phyloP scores from a whole-genome alignment of 2,113 vertebrate species.

The Epinephelus cyanopodus region DNA sequence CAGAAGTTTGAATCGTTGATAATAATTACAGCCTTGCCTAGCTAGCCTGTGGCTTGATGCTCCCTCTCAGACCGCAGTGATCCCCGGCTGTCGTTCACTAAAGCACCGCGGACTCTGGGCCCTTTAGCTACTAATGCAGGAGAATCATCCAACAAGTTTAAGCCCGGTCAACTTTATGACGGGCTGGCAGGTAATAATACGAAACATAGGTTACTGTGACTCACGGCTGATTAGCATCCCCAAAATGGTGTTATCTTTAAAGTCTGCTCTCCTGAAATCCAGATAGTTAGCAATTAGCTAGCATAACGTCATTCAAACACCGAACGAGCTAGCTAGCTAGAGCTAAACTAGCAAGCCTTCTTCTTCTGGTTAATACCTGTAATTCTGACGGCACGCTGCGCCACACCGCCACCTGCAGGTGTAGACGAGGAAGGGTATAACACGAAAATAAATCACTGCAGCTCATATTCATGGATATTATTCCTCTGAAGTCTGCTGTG shows the following conservation, averaged over 20 bases:
- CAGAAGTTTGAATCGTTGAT: background rate
- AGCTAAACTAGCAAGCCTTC: slow-evolving; percentile 35
- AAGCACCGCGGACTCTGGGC: slow-evolving; percentile 67
- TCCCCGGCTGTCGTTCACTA: slow-evolving; percentile 49
- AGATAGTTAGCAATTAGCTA: slow-evolving; percentile 49
- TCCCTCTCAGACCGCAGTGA: background rate
- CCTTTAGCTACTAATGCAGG: slow-evolving; percentile 45
- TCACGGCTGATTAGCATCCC: background rate
- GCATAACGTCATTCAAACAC: slow-evolving; percentile 23
- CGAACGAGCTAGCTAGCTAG: slow-evolving; percentile 28
- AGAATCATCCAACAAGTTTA: slow-evolving; percentile 42
- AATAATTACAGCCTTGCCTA: too few relatives aligned
- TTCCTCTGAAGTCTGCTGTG: background rate
- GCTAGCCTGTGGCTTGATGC: slow-evolving; percentile 4
- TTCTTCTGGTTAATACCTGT: slow-evolving; percentile 11
- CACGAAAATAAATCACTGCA: background rate
- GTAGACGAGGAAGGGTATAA: rapidly evolving
- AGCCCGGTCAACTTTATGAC: slow-evolving; percentile 42
- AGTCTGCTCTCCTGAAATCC: slow-evolving; percentile 9
- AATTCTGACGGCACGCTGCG: background rate
- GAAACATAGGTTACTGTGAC: background rate
- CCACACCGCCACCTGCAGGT: slow-evolving; percentile 35
- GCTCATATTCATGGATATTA: too few relatives aligned
- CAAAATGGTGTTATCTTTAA: background rate
- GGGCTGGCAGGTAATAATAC: slow-evolving; percentile 3